Evolutionary conservation across 2,888 invertebrate species (phyloP).

Genomic region (Craniophora ligustri): DNA sequence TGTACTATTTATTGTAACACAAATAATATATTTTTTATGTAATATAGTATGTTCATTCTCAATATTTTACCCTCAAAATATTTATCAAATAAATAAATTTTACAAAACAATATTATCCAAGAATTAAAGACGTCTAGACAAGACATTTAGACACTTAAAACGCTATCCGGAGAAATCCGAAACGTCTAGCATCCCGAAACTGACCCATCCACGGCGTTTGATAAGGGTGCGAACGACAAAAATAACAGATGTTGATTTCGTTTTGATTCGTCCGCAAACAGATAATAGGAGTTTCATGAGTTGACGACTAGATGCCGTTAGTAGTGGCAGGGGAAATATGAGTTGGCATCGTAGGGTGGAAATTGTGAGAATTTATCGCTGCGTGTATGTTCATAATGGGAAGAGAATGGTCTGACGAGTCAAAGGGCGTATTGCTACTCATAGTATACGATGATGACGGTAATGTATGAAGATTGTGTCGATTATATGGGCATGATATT

Average conservation of each 20-base stretch:
- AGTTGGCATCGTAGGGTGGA: constrained; percentile 60
- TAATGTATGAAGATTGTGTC: constrained; percentile 23
- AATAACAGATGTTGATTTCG: constrained; percentile 85
- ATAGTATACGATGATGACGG: constrained; percentile 28
- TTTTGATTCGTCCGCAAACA: constrained; percentile 82
- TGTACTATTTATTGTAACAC: too few species aligned
- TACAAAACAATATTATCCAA: not conserved
- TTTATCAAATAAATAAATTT: not conserved
- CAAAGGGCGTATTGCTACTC: constrained; percentile 47
- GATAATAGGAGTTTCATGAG: constrained; percentile 84
- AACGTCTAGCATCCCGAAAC: constrained; percentile 41
- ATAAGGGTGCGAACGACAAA: constrained; percentile 82
- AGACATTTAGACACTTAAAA: constrained; percentile 11
- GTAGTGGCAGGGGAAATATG: constrained; percentile 37
- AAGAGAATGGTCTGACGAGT: constrained; percentile 68
- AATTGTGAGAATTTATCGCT: constrained; percentile 69
- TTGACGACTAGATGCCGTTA: constrained; percentile 69
- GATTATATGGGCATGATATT: constrained; percentile 8
- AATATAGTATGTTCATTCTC: too few species aligned
- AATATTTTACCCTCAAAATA: too few species aligned
- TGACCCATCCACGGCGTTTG: constrained; percentile 74
- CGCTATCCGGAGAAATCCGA: constrained; percentile 25
- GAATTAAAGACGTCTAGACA: constrained; percentile 6
- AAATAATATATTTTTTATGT: too few species aligned
- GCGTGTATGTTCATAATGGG: constrained; percentile 66